Evolutionary conservation across 2,888 invertebrate genomes (phyloP), one percentile per base, ranked within the genome.

Genomic region (Drosophila neotestacea): DNA sequence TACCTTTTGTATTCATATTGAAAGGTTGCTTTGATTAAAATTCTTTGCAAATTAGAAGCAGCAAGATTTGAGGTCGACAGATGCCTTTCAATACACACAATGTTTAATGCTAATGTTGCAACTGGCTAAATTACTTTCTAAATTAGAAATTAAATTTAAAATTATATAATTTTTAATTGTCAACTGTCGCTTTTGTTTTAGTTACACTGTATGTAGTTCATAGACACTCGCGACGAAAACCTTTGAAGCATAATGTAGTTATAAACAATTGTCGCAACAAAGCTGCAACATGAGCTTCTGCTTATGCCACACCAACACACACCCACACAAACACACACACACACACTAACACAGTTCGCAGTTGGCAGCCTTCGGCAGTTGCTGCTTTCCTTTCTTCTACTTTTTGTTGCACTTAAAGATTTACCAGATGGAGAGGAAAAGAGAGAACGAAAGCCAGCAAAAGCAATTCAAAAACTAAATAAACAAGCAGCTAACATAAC

Each of bases 321-420:
- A 55, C 5, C 11, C 10, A 32, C 46, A 48, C 22, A 36, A 11
- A 36, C 13, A 51, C 4, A 4, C 36, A 16, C 16, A 16, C 1
- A 36, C 13, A 51, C 4, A 4, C 36, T 1, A 0, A 16, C 1
- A 36, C 6, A 59, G 52, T 34, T 28, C 27, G 39, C 59, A 32
- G 30, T 11, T 4, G 1, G 0, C 9, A 16, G 41, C 60, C 51
- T 34, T 56, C 47, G 59, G 67, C 59, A 61, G 38, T 28, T 38
- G 55, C 22, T 5, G 4, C 47, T 30, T 60, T 34, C 5, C 34
- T 47, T 50, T 59, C 16, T 44, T 46, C 41, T 22, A 51, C 39
- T 63, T 69, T 51, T 48, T 64, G 62, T 59, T 60, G 77, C 64
- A 60, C 74, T 81, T 70, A 44, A 77, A 69, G 62, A 85, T 67